Evolutionary conservation across 2,113 vertebrate genomes (phyloP).

Genomic region (Alces alces): DNA sequence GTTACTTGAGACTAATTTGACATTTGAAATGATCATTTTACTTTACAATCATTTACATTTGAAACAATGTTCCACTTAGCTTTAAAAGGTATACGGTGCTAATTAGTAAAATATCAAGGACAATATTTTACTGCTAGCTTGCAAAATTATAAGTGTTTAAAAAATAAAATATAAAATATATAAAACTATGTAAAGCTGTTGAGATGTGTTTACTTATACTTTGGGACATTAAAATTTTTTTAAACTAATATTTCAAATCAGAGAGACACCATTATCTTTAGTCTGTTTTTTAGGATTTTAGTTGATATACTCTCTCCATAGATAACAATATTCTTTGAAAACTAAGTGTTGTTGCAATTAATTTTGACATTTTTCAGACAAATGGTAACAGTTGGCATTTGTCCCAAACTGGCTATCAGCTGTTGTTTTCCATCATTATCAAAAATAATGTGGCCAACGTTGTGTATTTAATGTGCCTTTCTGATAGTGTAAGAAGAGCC

Average conservation of each 20-base stretch:
- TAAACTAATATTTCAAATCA: constrained; percentile 64
- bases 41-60: constrained; percentile 72
- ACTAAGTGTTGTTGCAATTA: constrained; percentile 61
- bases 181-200: constrained; percentile 72
- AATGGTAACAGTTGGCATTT: constrained; percentile 79
- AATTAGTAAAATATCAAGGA: constrained; percentile 71
- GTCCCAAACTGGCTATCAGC: constrained; percentile 79
- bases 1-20: constrained; percentile 70
- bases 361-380: constrained; percentile 76
- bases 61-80: constrained; percentile 71
- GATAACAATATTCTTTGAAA: constrained; percentile 67
- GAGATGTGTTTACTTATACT: constrained; percentile 78
- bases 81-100: constrained; percentile 74
- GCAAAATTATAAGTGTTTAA: constrained; percentile 75
- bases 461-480: constrained; percentile 60
- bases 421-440: constrained; percentile 83
- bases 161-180: constrained; percentile 76
- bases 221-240: constrained; percentile 59
- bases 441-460: constrained; percentile 77
- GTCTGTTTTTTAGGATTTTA: constrained; percentile 61
- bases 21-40: constrained; percentile 70
- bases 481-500: constrained; percentile 64
- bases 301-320: constrained; percentile 61
- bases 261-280: constrained; percentile 70
- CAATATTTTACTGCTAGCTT: constrained; percentile 72